Evolutionary conservation across 2,113 vertebrate species (phyloP).

Genomic region (Ardeotis arabs): DNA sequence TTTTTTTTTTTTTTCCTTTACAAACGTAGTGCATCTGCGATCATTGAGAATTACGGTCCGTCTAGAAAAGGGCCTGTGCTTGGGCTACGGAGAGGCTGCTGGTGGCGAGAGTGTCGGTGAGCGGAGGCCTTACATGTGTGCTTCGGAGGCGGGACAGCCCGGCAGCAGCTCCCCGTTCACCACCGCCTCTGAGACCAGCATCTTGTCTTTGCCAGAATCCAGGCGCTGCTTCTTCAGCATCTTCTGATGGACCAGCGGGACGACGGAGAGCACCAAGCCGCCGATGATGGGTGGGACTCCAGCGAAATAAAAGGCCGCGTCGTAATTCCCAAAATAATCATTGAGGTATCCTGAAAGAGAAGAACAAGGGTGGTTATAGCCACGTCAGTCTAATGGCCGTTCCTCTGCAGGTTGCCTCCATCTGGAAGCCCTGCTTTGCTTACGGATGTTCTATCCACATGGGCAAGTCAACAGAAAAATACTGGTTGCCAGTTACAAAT

Average conservation of each 20-base stretch:
- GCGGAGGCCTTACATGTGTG: constrained; percentile 78
- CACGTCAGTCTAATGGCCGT: neutral
- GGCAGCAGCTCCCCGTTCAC: constrained; percentile 93
- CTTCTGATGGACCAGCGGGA: constrained; percentile 86
- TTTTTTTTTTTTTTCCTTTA: neutral
- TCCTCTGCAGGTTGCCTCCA: neutral
- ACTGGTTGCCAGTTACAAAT: neutral
- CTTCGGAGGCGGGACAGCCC: constrained; percentile 87
- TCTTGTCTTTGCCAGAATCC: constrained; percentile 86
- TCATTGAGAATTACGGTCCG: neutral
- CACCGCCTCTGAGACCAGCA: constrained; percentile 80
- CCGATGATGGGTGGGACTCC: constrained; percentile 93
- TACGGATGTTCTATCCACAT: neutral
- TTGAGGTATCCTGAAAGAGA: constrained; percentile 85
- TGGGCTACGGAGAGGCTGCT: constrained; percentile 16
- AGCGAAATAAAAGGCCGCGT: constrained; percentile 92
- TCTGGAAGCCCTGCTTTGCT: neutral
- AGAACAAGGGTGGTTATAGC: neutral
- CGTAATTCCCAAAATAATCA: constrained; percentile 86
- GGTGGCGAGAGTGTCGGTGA: neutral
- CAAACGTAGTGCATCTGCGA: constrained; percentile 23
- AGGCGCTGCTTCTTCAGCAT: constrained; percentile 78
- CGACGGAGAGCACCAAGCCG: constrained; percentile 88
- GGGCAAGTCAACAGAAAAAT: neutral
- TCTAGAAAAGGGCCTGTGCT: constrained; percentile 33